Evolutionary conservation across 2,797 vertebrate genomes (phyloP), one percentile per base, ranked within the genome.

Genomic region (Enteromius paludinosus): DNA sequence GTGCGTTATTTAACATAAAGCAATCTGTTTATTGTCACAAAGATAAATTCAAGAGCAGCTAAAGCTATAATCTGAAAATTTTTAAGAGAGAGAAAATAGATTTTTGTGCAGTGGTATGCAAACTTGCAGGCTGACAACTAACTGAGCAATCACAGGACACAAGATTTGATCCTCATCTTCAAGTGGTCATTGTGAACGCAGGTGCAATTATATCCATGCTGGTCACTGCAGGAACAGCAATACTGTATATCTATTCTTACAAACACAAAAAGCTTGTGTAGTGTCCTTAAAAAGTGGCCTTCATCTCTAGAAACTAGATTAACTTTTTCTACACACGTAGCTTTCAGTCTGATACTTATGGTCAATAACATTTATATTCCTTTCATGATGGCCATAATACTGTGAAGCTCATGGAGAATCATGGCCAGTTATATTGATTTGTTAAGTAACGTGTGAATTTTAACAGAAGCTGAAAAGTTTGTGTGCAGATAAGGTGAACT

Each of bases 281-380:
- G n/a, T 78, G 68, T 69, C 49, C 49, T 82, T 38, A 82, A 86
- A 85, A 49, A 59, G 52, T 68, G 62, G 61, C 78, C 84, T 83
- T 83, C 68, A 64, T 54, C 2, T 30, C 66, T 59, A 59, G 52
- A 75, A 82, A 30, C 20, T 59, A 62, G 62, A 70, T 79, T 83
- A 35, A 64, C 72, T 5, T 30, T 81, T 68, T 85, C 47, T 33
- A 83, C 4, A 52, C 8, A n/a, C 59, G 59, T 56, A n/a, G 35
- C 38, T 72, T 20, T 43, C 7, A 72, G 23, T 43, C 5, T 59
- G 30, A n/a, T 28, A 25, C 41, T 38, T n/a, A 12, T 3, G 52
- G 25, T 17, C 3, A 28, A 81, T 59, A 54, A 20, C 0, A 7
- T 65, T 38, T 78, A 49, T 52, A 41, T 79, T 56, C 20, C 62